phyloP scores from a whole-genome alignment of 1,140 invertebrate genomes.

The Meloidogyne floridensis region DNA sequence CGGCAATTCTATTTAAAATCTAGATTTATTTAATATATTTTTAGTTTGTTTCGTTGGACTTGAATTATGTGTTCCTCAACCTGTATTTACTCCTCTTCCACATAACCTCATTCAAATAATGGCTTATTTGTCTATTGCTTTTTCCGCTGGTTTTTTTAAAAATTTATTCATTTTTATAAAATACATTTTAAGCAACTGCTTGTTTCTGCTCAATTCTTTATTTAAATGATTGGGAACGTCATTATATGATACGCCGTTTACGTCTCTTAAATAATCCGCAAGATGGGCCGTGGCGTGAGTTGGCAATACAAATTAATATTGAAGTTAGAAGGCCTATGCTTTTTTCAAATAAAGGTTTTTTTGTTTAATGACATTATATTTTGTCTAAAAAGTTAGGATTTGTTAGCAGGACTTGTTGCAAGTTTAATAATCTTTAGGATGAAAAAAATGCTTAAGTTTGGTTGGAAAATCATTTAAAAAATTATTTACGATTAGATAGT shows the following conservation, averaged over 20 bases:
- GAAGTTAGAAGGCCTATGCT: conserved; percentile 23
- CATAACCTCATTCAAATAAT: conserved; percentile 33
- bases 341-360: conserved; percentile 29
- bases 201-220: conserved; percentile 6
- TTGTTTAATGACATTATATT: background rate
- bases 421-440: too few species aligned
- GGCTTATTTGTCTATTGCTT: conserved; percentile 32
- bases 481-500: too few species aligned
- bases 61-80: conserved; percentile 33
- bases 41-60: conserved; percentile 42
- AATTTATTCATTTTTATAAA: background rate
- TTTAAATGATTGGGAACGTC: conserved; percentile 23
- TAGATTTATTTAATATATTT: conserved; percentile 16
- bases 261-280: background rate
- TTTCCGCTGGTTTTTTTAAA: conserved; percentile 24
- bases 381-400: background rate
- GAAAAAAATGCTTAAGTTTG: too few species aligned
- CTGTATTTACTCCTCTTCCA: conserved; percentile 31
- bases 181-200: conserved; percentile 19
- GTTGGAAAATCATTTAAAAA: too few species aligned
- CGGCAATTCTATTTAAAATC: too few species aligned
- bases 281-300: conserved; percentile 13
- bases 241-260: conserved; percentile 17
- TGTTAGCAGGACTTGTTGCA: too few species aligned
- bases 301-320: conserved; percentile 14